These are phyloP conservation scores for Hemithea aestivaria DNA, from an alignment of 2,888 invertebrate species.

Conservation along the genomic window DNA sequence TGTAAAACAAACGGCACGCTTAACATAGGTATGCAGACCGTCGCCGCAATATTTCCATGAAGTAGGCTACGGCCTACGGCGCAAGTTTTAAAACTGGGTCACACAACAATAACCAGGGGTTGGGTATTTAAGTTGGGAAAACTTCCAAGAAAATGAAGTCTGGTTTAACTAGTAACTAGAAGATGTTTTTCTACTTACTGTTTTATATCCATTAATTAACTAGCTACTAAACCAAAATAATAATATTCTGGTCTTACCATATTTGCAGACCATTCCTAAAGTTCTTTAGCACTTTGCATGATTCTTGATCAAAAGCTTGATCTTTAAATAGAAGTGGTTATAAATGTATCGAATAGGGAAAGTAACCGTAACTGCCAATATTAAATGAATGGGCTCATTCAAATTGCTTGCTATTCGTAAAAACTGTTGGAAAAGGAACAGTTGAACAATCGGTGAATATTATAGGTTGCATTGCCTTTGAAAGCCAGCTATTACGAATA, in stretches of 20 bases:
- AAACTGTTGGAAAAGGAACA: conserved; percentile 55
- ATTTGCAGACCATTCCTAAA: conserved; percentile 6
- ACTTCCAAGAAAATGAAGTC: background rate
- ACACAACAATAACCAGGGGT: conserved; percentile 5
- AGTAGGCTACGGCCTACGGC: background rate
- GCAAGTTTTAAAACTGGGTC: conserved; percentile 7
- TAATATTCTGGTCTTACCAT: background rate
- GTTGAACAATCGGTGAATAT: conserved; percentile 50
- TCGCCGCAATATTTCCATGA: conserved; percentile 5
- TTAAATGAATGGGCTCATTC: conserved; percentile 37
- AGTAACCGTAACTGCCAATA: conserved; percentile 33
- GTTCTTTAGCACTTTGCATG: too few relatives aligned
- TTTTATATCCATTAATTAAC: too few relatives aligned
- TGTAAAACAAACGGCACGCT: conserved; percentile 7
- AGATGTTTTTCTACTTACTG: too few relatives aligned
- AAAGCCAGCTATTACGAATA: conserved; percentile 35
- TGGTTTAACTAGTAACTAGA: conserved; percentile 1
- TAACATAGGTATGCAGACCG: conserved; percentile 3
- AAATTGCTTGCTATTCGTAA: conserved; percentile 40
- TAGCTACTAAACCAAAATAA: too few relatives aligned
- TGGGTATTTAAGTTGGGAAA: conserved; percentile 2
- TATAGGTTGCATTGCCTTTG: conserved; percentile 48
- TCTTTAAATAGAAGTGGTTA: conserved; percentile 16
- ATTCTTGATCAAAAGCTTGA: too few relatives aligned
- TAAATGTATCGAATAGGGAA: conserved; percentile 36